Evolutionary conservation across 1,140 invertebrate species (phyloP).

Genomic region (Brachionus koreanus): DNA sequence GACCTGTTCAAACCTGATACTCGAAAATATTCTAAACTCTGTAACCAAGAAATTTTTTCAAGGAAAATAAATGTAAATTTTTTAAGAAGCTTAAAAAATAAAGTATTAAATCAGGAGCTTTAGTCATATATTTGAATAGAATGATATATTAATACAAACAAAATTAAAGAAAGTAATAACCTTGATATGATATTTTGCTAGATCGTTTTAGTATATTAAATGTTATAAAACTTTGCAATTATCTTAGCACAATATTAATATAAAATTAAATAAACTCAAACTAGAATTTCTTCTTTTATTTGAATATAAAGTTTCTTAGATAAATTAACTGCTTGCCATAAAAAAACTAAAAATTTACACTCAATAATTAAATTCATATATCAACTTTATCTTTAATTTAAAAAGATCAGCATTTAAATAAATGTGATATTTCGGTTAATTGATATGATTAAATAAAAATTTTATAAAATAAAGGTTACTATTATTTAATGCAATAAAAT

Average conservation of each 20-base stretch:
- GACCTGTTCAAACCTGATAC: too few species aligned
- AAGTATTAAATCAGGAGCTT: too few species aligned
- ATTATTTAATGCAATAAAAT: not conserved
- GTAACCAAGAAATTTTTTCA: too few species aligned
- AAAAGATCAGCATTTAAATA: not conserved
- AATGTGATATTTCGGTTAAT: not conserved
- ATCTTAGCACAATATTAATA: not conserved
- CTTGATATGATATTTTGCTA: too few species aligned
- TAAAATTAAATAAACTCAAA: not conserved
- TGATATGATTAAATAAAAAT: not conserved
- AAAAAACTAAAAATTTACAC: not conserved
- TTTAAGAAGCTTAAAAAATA: too few species aligned
- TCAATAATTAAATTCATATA: not conserved
- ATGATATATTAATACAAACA: too few species aligned
- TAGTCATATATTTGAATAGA: too few species aligned
- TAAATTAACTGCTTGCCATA: not conserved
- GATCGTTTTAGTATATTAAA: too few species aligned
- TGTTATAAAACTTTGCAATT: too few species aligned
- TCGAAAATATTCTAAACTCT: too few species aligned
- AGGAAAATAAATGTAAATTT: too few species aligned
- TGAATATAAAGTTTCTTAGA: not conserved
- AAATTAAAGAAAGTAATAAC: too few species aligned
- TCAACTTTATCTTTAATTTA: not conserved
- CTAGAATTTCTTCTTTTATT: not conserved
- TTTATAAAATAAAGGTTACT: not conserved